Conservation (phyloP, 2,113 vertebrate genomes). For the Haliaeetus leucogaster region DNA sequence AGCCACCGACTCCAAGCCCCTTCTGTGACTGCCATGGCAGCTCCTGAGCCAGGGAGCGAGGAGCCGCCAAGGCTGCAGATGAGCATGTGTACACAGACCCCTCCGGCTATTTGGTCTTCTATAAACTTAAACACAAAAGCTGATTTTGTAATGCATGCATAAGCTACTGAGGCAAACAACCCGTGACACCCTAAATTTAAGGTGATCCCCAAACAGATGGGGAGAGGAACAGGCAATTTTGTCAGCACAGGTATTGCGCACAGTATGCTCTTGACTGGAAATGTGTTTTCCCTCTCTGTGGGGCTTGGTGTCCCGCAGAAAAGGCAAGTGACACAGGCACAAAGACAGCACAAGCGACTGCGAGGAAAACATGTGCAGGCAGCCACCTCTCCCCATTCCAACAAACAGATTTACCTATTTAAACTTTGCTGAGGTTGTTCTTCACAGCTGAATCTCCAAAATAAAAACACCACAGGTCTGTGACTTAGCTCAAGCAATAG, state of each 20-base stretch:
- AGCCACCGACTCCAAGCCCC: background rate
- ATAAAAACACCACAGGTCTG: background rate
- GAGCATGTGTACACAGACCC: background rate
- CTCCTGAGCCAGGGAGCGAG: background rate
- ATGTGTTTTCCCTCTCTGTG: background rate
- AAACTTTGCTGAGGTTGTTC: background rate
- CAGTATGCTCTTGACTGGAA: background rate
- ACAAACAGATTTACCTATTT: background rate
- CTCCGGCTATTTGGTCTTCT: background rate
- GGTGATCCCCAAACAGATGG: background rate
- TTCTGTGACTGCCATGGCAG: background rate
- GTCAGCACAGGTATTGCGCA: accelerated
- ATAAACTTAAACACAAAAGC: background rate
- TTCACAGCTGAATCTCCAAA: background rate
- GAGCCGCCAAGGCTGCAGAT: background rate
- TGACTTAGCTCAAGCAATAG: background rate
- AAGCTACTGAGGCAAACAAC: background rate
- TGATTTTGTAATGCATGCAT: background rate
- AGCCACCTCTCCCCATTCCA: background rate
- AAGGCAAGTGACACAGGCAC: background rate
- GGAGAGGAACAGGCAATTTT: background rate
- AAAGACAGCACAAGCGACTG: background rate
- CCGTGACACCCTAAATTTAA: background rate
- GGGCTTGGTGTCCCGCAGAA: background rate
- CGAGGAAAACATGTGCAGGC: background rate